These are phyloP conservation scores for Poeciliopsis occidentalis DNA, from an alignment of 2,113 vertebrate genomes.

Conservation along the genomic window DNA sequence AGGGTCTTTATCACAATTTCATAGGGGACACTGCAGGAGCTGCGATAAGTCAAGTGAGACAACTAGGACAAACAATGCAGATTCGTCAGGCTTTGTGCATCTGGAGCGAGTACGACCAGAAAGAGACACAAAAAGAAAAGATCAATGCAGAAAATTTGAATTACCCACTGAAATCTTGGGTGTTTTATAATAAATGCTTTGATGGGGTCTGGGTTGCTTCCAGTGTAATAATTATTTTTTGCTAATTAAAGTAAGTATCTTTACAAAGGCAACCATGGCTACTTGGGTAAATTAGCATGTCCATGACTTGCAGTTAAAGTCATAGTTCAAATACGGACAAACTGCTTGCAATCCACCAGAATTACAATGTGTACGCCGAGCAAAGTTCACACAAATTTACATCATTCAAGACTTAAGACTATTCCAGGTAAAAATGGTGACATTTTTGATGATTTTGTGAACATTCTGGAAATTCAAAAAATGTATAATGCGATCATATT, in stretches of 20 bases:
- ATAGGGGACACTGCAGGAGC: conserved; percentile 55
- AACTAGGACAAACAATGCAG: conserved; percentile 46
- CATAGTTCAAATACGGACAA: not conserved
- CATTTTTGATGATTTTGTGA: not conserved
- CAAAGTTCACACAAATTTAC: not conserved
- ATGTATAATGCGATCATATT: not conserved
- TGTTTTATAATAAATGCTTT: conserved; percentile 55
- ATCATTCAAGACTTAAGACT: not conserved
- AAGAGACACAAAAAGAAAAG: conserved; percentile 40
- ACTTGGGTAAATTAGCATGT: conserved; percentile 33
- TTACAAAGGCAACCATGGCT: conserved; percentile 24
- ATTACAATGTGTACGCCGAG: not conserved
- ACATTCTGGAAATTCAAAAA: not conserved
- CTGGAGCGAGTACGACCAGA: conserved; percentile 28
- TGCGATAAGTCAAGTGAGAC: conserved; percentile 69
- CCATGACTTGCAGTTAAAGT: conserved; percentile 13
- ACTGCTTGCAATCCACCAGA: not conserved
- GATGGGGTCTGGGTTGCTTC: conserved; percentile 63
- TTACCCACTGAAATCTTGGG: conserved; percentile 50
- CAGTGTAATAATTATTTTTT: conserved; percentile 61
- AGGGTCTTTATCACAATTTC: conserved; percentile 56
- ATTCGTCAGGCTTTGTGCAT: conserved; percentile 47
- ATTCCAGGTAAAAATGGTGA: too few relatives aligned
- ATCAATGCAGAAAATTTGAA: conserved; percentile 57
- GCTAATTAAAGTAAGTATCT: conserved; percentile 39